These are phyloP conservation scores for Melinaea menophilus DNA, from an alignment of 2,888 invertebrate species.

Conservation along the genomic window DNA sequence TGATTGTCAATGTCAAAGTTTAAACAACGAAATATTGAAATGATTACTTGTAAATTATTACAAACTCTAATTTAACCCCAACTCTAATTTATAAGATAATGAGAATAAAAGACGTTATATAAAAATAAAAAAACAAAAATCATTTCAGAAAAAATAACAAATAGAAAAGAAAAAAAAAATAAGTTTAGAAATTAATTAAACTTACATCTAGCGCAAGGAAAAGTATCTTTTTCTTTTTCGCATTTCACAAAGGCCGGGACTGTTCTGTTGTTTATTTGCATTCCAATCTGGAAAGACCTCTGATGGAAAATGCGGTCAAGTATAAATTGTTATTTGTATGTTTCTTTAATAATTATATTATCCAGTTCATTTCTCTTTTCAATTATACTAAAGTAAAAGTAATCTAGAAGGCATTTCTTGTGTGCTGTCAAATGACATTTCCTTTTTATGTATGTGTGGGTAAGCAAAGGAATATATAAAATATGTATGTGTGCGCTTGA, in stretches of 20 bases:
- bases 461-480: background rate
- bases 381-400: background rate
- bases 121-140: background rate
- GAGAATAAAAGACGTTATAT: too few relatives aligned
- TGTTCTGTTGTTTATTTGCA: conserved; percentile 32
- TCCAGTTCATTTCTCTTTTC: background rate
- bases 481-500: too few relatives aligned
- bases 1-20: too few relatives aligned
- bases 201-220: conserved; percentile 23
- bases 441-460: background rate
- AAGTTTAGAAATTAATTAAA: conserved; percentile 16
- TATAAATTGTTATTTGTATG: conserved; percentile 10
- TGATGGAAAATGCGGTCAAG: conserved; percentile 21
- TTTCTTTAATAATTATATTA: background rate
- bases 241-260: conserved; percentile 29
- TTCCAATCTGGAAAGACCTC: conserved; percentile 32
- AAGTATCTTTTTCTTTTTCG: conserved; percentile 19
- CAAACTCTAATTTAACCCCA: too few relatives aligned
- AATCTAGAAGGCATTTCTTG: background rate
- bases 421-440: background rate
- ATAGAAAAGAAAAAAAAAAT: background rate
- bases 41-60: too few relatives aligned
- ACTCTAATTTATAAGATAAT: too few relatives aligned
- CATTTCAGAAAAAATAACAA: background rate
- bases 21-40: too few relatives aligned